These are phyloP conservation scores for Gibbula magus DNA, from an alignment of 2,888 invertebrate genomes.

Conservation along the genomic window DNA sequence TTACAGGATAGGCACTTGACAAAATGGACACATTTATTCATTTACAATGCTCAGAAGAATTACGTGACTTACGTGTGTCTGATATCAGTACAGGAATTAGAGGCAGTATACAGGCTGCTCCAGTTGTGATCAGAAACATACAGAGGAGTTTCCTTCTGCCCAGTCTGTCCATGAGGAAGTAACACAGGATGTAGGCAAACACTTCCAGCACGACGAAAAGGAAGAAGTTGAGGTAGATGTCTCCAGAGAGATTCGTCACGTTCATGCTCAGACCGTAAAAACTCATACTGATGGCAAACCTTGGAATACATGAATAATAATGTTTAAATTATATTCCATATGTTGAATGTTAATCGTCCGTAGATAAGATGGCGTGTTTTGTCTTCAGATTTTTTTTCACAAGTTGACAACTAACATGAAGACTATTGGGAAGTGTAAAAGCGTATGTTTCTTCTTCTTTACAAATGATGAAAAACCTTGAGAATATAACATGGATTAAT, in stretches of 20 bases:
- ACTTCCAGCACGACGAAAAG: neutral
- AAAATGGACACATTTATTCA: too few relatives aligned
- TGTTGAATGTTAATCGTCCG: too few relatives aligned
- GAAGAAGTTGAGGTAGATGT: constrained; percentile 7
- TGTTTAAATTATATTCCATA: too few relatives aligned
- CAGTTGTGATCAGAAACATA: neutral
- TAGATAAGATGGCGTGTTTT: too few relatives aligned
- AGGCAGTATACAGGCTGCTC: neutral
- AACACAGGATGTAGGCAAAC: neutral
- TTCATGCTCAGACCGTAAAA: neutral
- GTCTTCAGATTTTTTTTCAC: too few relatives aligned
- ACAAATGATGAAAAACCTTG: too few relatives aligned
- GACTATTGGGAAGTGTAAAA: too few relatives aligned
- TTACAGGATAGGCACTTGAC: too few relatives aligned
- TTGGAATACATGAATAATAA: neutral
- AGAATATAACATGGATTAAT: too few relatives aligned
- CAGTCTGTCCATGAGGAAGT: neutral
- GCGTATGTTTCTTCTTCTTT: too few relatives aligned
- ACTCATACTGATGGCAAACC: neutral
- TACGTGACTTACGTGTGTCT: neutral
- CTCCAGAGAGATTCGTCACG: neutral
- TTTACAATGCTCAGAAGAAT: too few relatives aligned
- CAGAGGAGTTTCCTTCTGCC: neutral
- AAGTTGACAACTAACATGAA: too few relatives aligned
- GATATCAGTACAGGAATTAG: neutral